A percentile compares a stretch with the other conserved stretches of the same genome.
These are phyloP conservation scores for Psittacus erithacus DNA, from an alignment of 2,113 vertebrate species.

Conservation along the genomic window DNA sequence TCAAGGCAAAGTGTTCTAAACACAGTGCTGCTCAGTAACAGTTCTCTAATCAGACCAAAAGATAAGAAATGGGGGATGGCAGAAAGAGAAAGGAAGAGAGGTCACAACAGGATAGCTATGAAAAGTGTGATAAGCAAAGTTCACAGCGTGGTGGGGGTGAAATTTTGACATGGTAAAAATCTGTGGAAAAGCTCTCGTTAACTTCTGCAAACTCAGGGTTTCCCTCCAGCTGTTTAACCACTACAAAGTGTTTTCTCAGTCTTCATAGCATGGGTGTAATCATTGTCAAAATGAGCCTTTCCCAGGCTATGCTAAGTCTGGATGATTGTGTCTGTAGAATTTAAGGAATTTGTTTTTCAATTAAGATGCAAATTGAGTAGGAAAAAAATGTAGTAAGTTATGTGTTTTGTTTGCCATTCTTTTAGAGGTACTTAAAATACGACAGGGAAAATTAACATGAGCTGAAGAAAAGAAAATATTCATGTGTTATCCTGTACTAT, in stretches of 20 bases:
- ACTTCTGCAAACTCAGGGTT: not conserved
- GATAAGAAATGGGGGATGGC: not conserved
- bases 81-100: not conserved
- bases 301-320: not conserved
- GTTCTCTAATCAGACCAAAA: not conserved
- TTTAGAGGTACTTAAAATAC: not conserved
- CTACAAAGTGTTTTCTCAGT: not conserved
- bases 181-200: not conserved
- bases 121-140: not conserved
- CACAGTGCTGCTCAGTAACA: rapidly evolving
- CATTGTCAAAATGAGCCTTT: not conserved
- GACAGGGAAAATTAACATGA: not conserved
- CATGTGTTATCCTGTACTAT: not conserved
- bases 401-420: not conserved
- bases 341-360: not conserved
- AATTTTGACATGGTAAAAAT: not conserved
- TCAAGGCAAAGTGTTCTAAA: not conserved
- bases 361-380: not conserved
- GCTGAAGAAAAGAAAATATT: not conserved
- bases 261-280: not conserved
- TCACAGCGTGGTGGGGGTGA: not conserved
- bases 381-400: not conserved
- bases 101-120: not conserved
- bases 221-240: not conserved
- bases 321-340: not conserved